Evolutionary conservation across 2,888 invertebrate genomes (phyloP), one percentile per base, ranked within the genome.

Genomic region (Dryocosmus kuriphilus): DNA sequence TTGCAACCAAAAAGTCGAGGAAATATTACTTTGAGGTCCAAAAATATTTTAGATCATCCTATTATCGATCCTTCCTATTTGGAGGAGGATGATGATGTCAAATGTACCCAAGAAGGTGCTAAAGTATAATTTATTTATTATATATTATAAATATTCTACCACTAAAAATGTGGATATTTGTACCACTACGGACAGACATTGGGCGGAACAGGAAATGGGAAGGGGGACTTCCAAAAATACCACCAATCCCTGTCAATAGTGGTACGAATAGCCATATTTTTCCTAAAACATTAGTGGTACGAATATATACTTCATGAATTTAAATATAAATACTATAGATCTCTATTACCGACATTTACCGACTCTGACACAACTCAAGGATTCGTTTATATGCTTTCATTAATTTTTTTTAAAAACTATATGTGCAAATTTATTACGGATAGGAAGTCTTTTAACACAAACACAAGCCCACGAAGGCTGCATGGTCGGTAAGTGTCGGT

Each of bases 61-160:
- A 89, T 93, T 0, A 95, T 97, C 57, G 94, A 97, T 88, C 96
- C 96, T 0, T 95, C 95, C 81, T 97, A 97, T 89, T 92, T 97
- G 80, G 91, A 94, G 55, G 91, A 94, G 4, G 88, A 92, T 1
- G 90, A 92, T 63, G 97, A 97, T 88, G 90, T 96, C 7, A 86
- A 88, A 1, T 96, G 96, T 86, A 94, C 94, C 80, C 92, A 94
- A 22, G 91, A 92, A 22, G 91, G 92, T 94, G 86, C 82, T 27
- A 22, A 63, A 27, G 35, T 14, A 57, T 35, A 19, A 32, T 57
- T 16, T 4, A 75, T 16, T n/a, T n/a, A n/a, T n/a, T n/a, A n/a
- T n/a, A n/a, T n/a, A n/a, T n/a, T n/a, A n/a, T n/a, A n/a, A n/a
- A n/a, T n/a, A n/a, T n/a, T n/a, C n/a, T n/a, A n/a, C n/a, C n/a